These are phyloP conservation scores for Mormyrus iriodes DNA, from an alignment of 2,113 vertebrate genomes.

Conservation along the genomic window DNA sequence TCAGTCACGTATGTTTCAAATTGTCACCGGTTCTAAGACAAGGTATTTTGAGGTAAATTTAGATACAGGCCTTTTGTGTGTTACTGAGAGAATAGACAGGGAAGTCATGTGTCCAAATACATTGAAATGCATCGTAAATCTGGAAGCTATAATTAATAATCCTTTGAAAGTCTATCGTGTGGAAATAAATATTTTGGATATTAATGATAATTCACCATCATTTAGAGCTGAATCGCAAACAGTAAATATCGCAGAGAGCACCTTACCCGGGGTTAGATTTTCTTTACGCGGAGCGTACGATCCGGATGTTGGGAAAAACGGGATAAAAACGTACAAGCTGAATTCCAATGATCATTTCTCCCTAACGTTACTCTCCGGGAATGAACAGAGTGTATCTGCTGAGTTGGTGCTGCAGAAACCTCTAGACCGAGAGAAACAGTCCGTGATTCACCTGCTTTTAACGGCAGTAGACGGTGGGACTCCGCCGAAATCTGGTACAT, in stretches of 20 bases:
- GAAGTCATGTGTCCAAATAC: neutral
- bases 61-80: neutral
- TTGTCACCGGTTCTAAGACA: neutral
- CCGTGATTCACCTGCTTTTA: neutral
- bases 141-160: neutral
- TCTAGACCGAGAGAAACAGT: neutral
- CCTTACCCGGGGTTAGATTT: neutral
- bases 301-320: neutral
- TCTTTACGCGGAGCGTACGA: neutral
- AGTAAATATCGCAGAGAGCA: neutral
- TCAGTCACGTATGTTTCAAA: neutral
- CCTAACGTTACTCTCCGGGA: neutral
- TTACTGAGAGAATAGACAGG: neutral
- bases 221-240: neutral
- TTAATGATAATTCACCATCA: neutral
- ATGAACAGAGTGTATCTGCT: neutral
- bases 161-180: neutral
- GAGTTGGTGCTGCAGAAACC: neutral
- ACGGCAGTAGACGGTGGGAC: neutral
- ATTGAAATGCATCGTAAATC: neutral
- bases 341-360: neutral
- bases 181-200: neutral
- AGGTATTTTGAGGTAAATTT: neutral
- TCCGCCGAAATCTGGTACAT: neutral
- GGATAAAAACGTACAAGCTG: neutral